Conservation (phyloP, 2,113 vertebrate species). For the Forbesichthys papilliferus region DNA sequence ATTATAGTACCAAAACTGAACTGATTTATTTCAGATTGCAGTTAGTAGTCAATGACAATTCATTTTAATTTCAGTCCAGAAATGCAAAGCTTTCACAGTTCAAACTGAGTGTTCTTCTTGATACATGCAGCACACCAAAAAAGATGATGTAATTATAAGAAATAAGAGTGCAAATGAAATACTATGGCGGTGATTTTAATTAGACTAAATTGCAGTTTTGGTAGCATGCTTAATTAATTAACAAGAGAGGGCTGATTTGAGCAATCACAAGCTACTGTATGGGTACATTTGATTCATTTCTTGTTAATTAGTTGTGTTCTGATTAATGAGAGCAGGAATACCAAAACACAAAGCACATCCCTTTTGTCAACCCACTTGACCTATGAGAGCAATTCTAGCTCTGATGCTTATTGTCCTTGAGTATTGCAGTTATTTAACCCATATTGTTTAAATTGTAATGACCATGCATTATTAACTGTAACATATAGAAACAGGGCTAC, state of each 20-base stretch:
- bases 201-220: conserved; percentile 33
- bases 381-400: not conserved
- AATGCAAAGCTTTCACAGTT: conserved; percentile 14
- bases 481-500: not conserved
- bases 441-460: not conserved
- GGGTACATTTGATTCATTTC: conserved; percentile 41
- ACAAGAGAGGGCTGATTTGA: conserved; percentile 31
- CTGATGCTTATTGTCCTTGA: not conserved
- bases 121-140: not conserved
- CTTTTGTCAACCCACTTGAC: conserved; percentile 15
- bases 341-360: conserved; percentile 68
- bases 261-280: conserved; percentile 35
- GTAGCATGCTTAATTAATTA: conserved; percentile 40
- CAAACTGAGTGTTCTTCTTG: conserved; percentile 18
- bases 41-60: conserved; percentile 10
- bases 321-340: conserved; percentile 42
- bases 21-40: not conserved
- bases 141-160: conserved; percentile 41
- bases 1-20: not conserved
- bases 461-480: not conserved
- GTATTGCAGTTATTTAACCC: not conserved
- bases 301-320: conserved; percentile 30
- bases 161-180: conserved; percentile 29
- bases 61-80: conserved; percentile 18
- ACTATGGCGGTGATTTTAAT: conserved; percentile 23